Percentiles rank a stretch among this genome's conserved stretches.
These are phyloP conservation scores for Dynastes grantii DNA, from an alignment of 2,888 invertebrate species.

Conservation along the genomic window DNA sequence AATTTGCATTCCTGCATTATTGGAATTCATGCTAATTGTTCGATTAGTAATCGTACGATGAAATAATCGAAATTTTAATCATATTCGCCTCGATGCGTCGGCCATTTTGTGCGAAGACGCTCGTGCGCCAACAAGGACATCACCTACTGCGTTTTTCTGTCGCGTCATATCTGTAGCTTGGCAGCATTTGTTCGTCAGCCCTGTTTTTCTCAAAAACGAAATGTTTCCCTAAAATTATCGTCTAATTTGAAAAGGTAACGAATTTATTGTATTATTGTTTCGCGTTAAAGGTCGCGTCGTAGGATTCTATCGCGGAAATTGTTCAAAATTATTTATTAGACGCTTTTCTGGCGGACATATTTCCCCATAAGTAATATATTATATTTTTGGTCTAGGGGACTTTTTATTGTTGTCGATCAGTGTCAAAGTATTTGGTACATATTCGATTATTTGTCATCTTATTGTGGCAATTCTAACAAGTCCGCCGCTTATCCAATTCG, in stretches of 20 bases:
- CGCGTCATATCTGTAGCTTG: conserved; percentile 64
- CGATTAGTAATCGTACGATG: not conserved
- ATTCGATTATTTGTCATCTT: conserved; percentile 40
- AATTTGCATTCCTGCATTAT: not conserved
- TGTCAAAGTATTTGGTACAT: conserved; percentile 48
- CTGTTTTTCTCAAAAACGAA: conserved; percentile 69
- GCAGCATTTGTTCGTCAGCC: conserved; percentile 72
- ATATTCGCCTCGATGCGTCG: not conserved
- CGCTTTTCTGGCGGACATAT: conserved; percentile 57
- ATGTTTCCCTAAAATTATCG: conserved; percentile 70
- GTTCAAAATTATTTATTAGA: conserved; percentile 42
- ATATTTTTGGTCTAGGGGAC: conserved; percentile 62
- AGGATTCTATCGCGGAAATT: conserved; percentile 7
- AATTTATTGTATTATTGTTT: conserved; percentile 49
- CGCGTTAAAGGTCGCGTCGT: not conserved
- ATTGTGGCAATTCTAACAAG: conserved; percentile 33
- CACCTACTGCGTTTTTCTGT: conserved; percentile 52
- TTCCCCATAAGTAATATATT: conserved; percentile 50
- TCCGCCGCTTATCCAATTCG: too few relatives aligned
- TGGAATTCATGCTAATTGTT: not conserved
- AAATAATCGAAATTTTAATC: conserved; percentile 2
- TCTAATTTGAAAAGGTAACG: conserved; percentile 67
- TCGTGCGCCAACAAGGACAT: conserved; percentile 39
- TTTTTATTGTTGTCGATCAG: conserved; percentile 59
- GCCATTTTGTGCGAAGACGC: conserved; percentile 35